phyloP scores from a whole-genome alignment of 1,140 invertebrate genomes.

The Acyrthosiphon pisum region DNA sequence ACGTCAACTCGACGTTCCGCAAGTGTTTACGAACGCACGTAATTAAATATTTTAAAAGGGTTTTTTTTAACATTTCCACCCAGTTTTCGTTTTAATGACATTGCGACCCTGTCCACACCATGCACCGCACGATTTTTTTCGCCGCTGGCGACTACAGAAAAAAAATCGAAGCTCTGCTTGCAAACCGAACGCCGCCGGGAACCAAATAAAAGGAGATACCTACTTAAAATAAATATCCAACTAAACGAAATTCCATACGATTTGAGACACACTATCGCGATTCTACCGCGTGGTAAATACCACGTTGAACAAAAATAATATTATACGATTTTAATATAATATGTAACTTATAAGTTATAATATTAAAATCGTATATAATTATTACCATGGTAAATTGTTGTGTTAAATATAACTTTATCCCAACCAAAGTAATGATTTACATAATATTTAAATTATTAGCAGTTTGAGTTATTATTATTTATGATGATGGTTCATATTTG shows the following conservation, averaged over 20 bases:
- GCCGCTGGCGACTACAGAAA: neutral
- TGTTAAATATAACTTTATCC: neutral
- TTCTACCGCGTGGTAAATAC: neutral
- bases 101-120: neutral
- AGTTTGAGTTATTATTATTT: neutral
- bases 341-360: neutral
- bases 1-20: neutral
- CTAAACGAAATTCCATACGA: neutral
- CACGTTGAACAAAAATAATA: neutral
- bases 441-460: neutral
- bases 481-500: neutral
- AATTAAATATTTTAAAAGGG: conserved; percentile 51
- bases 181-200: neutral
- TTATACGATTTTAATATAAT: neutral
- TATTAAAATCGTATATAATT: no score
- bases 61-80: neutral
- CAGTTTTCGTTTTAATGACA: conserved; percentile 3
- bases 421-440: neutral
- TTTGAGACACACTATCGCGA: neutral
- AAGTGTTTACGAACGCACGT: conserved; percentile 42
- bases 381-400: neutral
- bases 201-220: neutral
- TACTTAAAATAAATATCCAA: neutral
- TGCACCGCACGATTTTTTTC: neutral
- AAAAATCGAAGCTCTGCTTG: neutral